Evolutionary conservation across 2,113 vertebrate species (phyloP).

Genomic region (Lophotis ruficrista): DNA sequence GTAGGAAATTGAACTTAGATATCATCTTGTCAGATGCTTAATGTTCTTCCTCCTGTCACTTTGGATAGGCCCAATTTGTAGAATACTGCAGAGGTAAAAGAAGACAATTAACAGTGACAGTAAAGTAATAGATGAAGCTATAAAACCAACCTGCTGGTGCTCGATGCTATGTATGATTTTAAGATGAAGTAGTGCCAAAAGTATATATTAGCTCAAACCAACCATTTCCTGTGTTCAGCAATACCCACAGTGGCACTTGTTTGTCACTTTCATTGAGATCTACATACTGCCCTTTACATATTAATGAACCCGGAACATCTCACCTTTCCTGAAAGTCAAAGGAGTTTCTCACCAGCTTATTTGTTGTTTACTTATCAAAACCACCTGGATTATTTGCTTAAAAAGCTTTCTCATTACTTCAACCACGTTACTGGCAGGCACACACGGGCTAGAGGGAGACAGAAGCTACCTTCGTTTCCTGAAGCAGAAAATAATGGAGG

Average conservation of each 20-base stretch:
- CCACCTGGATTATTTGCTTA: constrained; percentile 70
- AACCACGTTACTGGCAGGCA: constrained; percentile 64
- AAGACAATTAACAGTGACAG: constrained; percentile 99
- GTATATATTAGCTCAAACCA: constrained; percentile 88
- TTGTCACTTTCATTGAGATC: constrained; percentile 87
- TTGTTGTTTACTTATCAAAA: constrained; percentile 79
- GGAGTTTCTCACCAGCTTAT: constrained; percentile 63
- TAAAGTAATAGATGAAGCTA: constrained; percentile 99
- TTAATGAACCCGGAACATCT: constrained; percentile 83
- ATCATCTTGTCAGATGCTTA: constrained; percentile 99
- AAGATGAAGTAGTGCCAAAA: constrained; percentile 94
- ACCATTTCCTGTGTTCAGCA: constrained; percentile 85
- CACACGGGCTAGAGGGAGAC: neutral
- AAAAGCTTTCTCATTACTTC: constrained; percentile 61
- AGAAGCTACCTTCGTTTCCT: neutral
- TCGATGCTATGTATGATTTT: constrained; percentile 99
- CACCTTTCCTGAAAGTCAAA: constrained; percentile 86
- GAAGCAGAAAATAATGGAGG: neutral
- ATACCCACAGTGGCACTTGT: constrained; percentile 83
- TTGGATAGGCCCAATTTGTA: constrained; percentile 99
- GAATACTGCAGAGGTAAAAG: constrained; percentile 99
- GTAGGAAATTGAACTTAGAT: constrained; percentile 99
- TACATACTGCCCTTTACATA: constrained; percentile 84
- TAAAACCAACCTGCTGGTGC: constrained; percentile 98
- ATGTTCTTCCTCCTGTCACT: constrained; percentile 99